Base-by-base conservation (phyloP, 2,888 invertebrate species). In the Germaria angustata region DNA sequence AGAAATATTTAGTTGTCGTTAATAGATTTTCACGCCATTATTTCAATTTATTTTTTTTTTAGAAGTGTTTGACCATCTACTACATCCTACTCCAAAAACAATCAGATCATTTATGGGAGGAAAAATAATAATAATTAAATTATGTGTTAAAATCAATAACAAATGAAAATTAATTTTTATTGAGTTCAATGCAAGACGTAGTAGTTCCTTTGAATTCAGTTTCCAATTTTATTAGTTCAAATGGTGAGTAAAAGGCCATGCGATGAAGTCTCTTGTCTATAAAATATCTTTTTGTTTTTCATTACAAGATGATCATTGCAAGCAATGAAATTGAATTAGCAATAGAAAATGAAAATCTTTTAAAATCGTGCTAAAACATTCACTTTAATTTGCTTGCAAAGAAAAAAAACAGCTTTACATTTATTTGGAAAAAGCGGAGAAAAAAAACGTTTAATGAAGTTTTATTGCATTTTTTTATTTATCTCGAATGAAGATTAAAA, bases 321-420 rank as follows among this genome's bases (percentile, higher is more conserved):
- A 17, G 22, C 46, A 36, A 24, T 46, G 2, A 39, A 63, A n/a
- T 28, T n/a, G 13, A 79, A 57, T 39, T 28, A 46, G 69, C 55
- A 78, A 36, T 9, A 7, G 9, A 57, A 57, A 51, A 49, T 17
- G 22, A 41, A 53, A 63, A 63, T 22, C 32, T 53, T 39, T 28
- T 20, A 53, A 75, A 79, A 79, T 79, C 82, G 82, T 82, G 82
- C 79, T 55, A 79, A 79, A 76, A 75, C 82, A 69, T 82, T 82
- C 82, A 82, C 82, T 82, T 82, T 82, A 82, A 79, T 82, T 82
- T 79, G 65, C 68, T 59, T 55, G 32, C 32, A 55, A 61, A 63
- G 68, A 8, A 63, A 73, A 8, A n/a, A n/a, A n/a, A n/a, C n/a
- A n/a, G n/a, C 11, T 28, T 41, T 59, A 32, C 46, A 32, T 20